Base-by-base conservation (phyloP, 2,113 vertebrate genomes). In the Fulica atra region DNA sequence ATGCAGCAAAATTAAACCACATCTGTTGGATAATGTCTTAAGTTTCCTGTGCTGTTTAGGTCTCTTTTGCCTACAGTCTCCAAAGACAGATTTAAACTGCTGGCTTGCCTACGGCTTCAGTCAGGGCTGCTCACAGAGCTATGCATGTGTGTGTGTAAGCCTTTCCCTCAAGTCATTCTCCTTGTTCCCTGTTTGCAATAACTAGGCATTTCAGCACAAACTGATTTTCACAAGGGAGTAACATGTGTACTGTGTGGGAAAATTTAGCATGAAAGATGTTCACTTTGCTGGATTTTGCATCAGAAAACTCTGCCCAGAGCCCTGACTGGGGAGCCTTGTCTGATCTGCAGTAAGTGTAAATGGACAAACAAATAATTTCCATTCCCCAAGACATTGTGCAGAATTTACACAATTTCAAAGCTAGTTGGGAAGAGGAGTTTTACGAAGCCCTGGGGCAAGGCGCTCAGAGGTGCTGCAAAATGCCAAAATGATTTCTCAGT, bases 391-490 rank as follows among this genome's bases (percentile, higher is more conserved):
- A 96, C 10, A 59, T 10, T 40, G 36, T 28, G 33, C 78, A 65
- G 82, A 79, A 95, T 95, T 63, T 90, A 61, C 80, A 70, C 74
- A 86, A 80, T 93, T 94, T 72, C 83, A 87, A 81, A 86, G 84
- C 91, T 79, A 72, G 50, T 13, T 63, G 29, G 66, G 88, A 83
- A 17, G 56, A 72, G 31, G 57, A 88, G 81, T 89, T 91, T 93
- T 89, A 85, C 57, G 70, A 92, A 88, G 68, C 71, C 54, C 46
- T 82, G 35, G n/a, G 89, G 96, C 69, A 80, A 88, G 31, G 10
- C 53, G 89, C 83, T 93, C 83, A 46, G 63, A 95, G 80, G 59
- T 72, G 69, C 16, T 86, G 44, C 86, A 95, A 95, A 97, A 97
- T 96, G 86, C 78, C 83, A 73, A 51, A 69, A 95, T 64, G 66